Conservation (phyloP, 2,888 invertebrate genomes). For the Eupithecia abbreviata region DNA sequence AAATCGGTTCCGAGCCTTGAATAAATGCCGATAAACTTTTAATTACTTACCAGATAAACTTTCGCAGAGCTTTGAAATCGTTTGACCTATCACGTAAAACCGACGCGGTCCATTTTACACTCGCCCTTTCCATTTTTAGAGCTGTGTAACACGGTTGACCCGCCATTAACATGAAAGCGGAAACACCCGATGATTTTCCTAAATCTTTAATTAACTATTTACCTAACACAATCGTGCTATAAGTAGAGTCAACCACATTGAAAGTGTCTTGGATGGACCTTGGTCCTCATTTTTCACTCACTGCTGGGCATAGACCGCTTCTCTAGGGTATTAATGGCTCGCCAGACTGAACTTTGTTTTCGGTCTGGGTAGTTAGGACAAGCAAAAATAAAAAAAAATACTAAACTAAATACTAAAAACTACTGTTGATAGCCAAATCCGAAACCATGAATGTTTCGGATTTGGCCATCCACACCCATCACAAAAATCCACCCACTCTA, state of each 20-base stretch:
- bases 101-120: constrained; percentile 2
- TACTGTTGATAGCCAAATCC: too few relatives aligned
- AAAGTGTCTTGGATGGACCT: neutral
- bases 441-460: too few relatives aligned
- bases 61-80: neutral
- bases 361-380: too few relatives aligned
- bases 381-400: too few relatives aligned
- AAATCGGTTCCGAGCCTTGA: neutral
- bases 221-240: neutral
- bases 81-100: constrained; percentile 10
- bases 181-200: neutral
- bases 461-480: too few relatives aligned
- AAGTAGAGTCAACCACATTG: neutral
- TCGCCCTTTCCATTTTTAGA: constrained; percentile 7
- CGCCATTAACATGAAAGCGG: neutral
- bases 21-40: neutral
- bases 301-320: too few relatives aligned
- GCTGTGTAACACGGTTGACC: constrained; percentile 3
- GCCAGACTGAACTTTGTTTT: too few relatives aligned
- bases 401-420: too few relatives aligned
- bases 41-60: neutral
- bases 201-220: neutral
- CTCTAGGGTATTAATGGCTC: too few relatives aligned
- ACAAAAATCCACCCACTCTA: too few relatives aligned
- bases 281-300: too few relatives aligned